Percentiles rank a stretch among this genome's conserved stretches.
Evolutionary conservation across 2,113 vertebrate species (phyloP).

Genomic region (Cinclus mexicanus): DNA sequence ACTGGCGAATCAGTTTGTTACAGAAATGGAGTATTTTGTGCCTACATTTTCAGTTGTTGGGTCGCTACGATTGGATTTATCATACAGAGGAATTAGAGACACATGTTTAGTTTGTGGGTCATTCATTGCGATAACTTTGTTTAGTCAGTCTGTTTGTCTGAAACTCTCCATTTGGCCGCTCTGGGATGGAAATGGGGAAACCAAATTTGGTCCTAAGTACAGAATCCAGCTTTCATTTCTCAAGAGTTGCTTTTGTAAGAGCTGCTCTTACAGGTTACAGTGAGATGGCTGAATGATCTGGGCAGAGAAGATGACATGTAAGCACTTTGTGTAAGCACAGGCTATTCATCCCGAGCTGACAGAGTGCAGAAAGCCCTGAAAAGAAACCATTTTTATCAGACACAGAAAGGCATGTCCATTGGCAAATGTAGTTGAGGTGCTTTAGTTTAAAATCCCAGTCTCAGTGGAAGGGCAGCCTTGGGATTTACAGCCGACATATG

Average conservation of each 20-base stretch:
- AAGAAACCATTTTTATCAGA: neutral
- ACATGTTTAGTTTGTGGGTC: fast-evolving
- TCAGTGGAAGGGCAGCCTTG: neutral
- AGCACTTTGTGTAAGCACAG: neutral
- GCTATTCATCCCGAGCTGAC: neutral
- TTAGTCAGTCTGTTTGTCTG: neutral
- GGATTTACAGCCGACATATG: neutral
- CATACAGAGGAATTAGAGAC: fast-evolving
- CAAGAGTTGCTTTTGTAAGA: neutral
- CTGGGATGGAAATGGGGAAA: neutral
- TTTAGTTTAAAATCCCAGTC: neutral
- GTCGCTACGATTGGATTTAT: neutral
- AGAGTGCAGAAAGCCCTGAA: neutral
- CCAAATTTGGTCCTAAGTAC: neutral
- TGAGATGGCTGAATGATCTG: neutral
- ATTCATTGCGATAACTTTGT: neutral
- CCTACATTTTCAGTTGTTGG: neutral
- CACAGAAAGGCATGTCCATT: neutral
- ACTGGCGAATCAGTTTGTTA: neutral
- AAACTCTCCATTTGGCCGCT: neutral
- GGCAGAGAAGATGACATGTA: fast-evolving
- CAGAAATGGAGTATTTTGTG: neutral
- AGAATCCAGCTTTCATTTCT: neutral
- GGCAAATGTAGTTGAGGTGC: neutral
- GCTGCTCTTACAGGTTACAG: neutral